Conservation (phyloP, 2,888 invertebrate genomes). For the Diloba caeruleocephala region DNA sequence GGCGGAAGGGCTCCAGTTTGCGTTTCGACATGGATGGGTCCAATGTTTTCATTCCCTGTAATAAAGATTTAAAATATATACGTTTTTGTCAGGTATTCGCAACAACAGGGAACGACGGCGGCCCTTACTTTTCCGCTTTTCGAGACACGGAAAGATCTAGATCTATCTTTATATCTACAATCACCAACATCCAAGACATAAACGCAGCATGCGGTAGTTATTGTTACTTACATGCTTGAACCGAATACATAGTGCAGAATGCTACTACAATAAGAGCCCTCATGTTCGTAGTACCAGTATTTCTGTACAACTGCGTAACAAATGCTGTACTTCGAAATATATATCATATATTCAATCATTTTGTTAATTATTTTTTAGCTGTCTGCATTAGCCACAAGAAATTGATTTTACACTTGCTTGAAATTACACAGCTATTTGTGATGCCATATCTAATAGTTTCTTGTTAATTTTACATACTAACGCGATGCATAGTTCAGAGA, state of each 20-base stretch:
- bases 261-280: conserved; percentile 20
- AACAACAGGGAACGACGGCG: too few relatives aligned
- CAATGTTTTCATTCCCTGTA: conserved; percentile 23
- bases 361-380: conserved; percentile 15
- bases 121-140: too few relatives aligned
- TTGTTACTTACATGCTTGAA: conserved; percentile 33
- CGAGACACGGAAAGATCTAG: too few relatives aligned
- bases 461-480: conserved; percentile 16
- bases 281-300: conserved; percentile 21
- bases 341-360: conserved; percentile 6
- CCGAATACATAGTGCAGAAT: conserved; percentile 22
- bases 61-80: background rate
- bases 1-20: conserved; percentile 15
- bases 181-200: too few relatives aligned
- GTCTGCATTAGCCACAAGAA: conserved; percentile 24
- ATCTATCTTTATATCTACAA: too few relatives aligned
- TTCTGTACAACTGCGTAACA: conserved; percentile 11
- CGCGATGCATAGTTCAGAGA: too few relatives aligned
- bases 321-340: conserved; percentile 5
- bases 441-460: conserved; percentile 12
- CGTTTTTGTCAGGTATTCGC: too few relatives aligned
- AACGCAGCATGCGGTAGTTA: too few relatives aligned
- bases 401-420: conserved; percentile 22
- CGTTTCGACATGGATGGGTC: conserved; percentile 11
- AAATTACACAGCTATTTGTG: conserved; percentile 8